Base-by-base conservation (phyloP, 2,888 invertebrate genomes). In the Anoplius nigerrimus region DNA sequence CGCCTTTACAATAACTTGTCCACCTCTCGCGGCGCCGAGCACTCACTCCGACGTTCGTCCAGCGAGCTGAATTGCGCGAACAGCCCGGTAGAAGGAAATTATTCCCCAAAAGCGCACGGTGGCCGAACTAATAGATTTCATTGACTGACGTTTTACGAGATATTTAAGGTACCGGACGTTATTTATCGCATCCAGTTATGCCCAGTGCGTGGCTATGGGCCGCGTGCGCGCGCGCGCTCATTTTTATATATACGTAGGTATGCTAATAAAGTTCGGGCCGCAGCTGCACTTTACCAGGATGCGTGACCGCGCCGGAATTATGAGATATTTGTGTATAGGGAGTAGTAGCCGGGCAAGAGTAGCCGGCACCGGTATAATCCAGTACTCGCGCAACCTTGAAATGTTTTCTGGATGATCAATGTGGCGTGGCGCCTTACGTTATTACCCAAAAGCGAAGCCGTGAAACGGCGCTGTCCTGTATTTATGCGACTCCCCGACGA, bases 241-340 rank as follows among this genome's bases (percentile, higher is more conserved):
- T 86, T 87, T 87, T 86, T 88, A 87, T 86, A 87, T 86, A 34
- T 34, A 34, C 34, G 34, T 34, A 86, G 84, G 81, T 86, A 87
- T 87, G 87, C 86, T 87, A 87, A 88, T 88, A 87, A 87, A 87
- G 82, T 81, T 73, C 65, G 71, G 74, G 70, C 66, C 79, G 86
- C 86, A 85, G 87, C 87, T 85, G 86, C 84, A 80, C 76, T 72
- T 72, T 72, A 78, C 74, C 74, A 77, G 79, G 82, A 86, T 85
- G 86, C 87, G 87, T 87, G 87, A 86, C 85, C 84, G 77, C 71
- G 83, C 83, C 75, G 79, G 81, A 85, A 84, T 86, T 86, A 85
- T 83, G 86, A 86, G 84, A 86, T 84, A 85, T 84, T 82, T 80
- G 82, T 79, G 72, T 72, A 59, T 55, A 22, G 20, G n/a, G 53